These are phyloP conservation scores for Lagorchestes hirsutus DNA, from an alignment of 2,797 vertebrate genomes.

Conservation along the genomic window DNA sequence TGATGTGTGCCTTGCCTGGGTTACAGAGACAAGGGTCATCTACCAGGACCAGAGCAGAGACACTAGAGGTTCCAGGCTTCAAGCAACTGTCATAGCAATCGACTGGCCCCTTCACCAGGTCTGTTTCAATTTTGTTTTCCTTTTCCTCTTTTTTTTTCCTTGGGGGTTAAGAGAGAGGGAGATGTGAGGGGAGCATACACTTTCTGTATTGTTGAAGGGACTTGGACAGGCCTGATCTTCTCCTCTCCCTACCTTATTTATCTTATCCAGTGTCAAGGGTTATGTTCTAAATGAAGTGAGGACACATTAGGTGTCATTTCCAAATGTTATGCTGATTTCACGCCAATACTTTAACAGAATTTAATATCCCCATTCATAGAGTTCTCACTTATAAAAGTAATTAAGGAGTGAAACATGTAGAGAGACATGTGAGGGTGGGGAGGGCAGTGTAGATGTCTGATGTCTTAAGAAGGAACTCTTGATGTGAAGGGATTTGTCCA, in stretches of 20 bases:
- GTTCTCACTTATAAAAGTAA: neutral
- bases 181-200: neutral
- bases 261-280: neutral
- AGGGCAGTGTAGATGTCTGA: neutral
- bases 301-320: neutral
- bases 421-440: neutral
- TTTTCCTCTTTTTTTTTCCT: neutral
- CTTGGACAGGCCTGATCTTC: neutral
- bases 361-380: neutral
- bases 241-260: neutral
- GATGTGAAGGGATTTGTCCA: neutral
- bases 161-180: neutral
- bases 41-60: neutral
- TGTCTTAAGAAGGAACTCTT: neutral
- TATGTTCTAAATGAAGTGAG: neutral
- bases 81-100: neutral
- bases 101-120: neutral
- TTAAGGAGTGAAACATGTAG: neutral
- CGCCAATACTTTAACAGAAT: neutral
- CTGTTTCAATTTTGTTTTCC: neutral
- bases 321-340: neutral
- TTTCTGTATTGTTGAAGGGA: neutral
- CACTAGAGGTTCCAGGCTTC: neutral
- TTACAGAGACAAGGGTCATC: neutral
- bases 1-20: neutral